Conservation (phyloP, 2,888 invertebrate species). For the Cacoxenus indagator region DNA sequence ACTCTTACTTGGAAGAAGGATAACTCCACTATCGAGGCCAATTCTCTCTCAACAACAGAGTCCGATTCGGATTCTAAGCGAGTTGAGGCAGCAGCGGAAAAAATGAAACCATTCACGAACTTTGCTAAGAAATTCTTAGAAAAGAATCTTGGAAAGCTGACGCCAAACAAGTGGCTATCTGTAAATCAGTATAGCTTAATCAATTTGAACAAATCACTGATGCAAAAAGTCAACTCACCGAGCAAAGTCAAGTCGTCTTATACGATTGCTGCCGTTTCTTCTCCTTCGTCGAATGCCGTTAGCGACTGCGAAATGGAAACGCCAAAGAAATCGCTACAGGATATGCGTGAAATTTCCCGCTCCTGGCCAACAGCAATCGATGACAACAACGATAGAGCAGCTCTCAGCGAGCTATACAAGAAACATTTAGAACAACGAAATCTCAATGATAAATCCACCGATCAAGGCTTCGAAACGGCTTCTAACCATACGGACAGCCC, state of each 20-base stretch:
- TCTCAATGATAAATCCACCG: constrained; percentile 53
- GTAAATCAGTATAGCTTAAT: constrained; percentile 35
- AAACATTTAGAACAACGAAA: neutral
- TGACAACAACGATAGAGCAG: constrained; percentile 23
- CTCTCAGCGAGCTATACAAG: constrained; percentile 4
- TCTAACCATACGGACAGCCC: constrained; percentile 64
- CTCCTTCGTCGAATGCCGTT: constrained; percentile 58
- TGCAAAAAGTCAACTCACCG: constrained; percentile 61
- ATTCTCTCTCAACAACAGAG: constrained; percentile 55
- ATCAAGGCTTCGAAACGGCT: constrained; percentile 67
- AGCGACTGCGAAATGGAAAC: constrained; percentile 56
- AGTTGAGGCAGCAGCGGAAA: constrained; percentile 1
- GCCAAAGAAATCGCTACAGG: constrained; percentile 35
- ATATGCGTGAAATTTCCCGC: constrained; percentile 26
- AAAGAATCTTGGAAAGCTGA: neutral
- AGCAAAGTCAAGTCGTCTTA: constrained; percentile 62
- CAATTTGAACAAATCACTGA: constrained; percentile 51
- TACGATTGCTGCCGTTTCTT: constrained; percentile 58
- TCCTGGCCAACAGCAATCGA: constrained; percentile 30
- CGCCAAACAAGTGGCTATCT: neutral
- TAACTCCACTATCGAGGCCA: constrained; percentile 54
- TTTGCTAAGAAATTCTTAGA: constrained; percentile 37
- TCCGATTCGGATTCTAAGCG: constrained; percentile 58
- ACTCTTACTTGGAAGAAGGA: constrained; percentile 61
- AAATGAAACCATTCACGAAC: neutral